These are phyloP conservation scores for Lycia hirtaria DNA, from an alignment of 2,888 invertebrate species.

Conservation along the genomic window DNA sequence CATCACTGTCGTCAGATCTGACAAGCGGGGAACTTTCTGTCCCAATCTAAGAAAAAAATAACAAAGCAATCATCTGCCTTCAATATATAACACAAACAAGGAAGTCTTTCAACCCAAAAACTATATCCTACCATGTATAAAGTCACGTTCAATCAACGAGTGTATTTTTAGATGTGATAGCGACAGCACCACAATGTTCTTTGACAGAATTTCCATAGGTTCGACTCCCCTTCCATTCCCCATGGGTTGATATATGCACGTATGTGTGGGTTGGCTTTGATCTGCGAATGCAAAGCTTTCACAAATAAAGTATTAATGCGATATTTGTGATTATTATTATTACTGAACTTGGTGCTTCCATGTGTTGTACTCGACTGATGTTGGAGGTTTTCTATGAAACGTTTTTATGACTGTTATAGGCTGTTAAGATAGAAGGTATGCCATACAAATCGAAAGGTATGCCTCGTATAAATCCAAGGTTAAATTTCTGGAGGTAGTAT, in stretches of 20 bases:
- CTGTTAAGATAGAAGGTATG: too few species aligned
- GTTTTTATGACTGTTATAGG: constrained; percentile 4
- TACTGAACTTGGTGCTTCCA: constrained; percentile 18
- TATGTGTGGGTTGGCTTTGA: constrained; percentile 32
- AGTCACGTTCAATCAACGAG: constrained; percentile 32
- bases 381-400: constrained; percentile 1
- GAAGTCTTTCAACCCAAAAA: constrained; percentile 10
- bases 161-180: constrained; percentile 32
- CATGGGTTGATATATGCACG: constrained; percentile 13
- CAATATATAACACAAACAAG: constrained; percentile 13
- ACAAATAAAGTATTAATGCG: constrained; percentile 37
- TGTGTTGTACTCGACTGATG: constrained; percentile 28
- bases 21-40: too few species aligned
- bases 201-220: constrained; percentile 39
- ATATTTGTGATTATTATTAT: constrained; percentile 35
- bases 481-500: not conserved
- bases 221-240: constrained; percentile 35
- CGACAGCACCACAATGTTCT: constrained; percentile 32
- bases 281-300: constrained; percentile 32
- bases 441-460: not conserved
- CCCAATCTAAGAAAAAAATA: not conserved
- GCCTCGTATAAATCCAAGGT: not conserved
- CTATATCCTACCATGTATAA: constrained; percentile 3
- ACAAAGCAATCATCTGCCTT: constrained; percentile 2
- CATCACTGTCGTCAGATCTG: too few species aligned